Evolutionary conservation across 2,888 invertebrate species (phyloP), one percentile per base, ranked within the genome.

Genomic region (Apodemia duryi): DNA sequence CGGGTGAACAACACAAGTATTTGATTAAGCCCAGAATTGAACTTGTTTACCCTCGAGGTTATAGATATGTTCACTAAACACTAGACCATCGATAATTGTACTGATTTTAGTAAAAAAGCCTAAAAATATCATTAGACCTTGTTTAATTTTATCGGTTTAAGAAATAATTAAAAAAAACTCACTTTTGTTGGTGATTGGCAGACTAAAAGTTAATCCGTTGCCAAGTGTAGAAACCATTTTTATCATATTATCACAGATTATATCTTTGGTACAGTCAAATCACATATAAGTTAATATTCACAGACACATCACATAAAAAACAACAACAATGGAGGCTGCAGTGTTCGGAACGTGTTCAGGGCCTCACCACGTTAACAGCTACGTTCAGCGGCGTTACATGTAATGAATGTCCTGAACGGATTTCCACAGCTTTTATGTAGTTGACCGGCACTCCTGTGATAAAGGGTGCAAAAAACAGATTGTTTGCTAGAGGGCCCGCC

Each of bases 391-490:
- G 90, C 84, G 81, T 85, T 85, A 84, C 84, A 77, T 86, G 82
- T 85, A 88, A 84, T 90, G 88, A 85, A 84, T 85, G 85, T 87
- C 90, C 90, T 90, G 89, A 86, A 86, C 85, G 82, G 81, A 84
- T 89, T 90, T 86, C 85, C 83, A 84, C 82, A 77, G 85, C 87
- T 90, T 91, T 89, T 91, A 91, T 89, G 88, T 86, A 74, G 79
- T 75, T 79, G 82, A 82, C 78, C 78, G 85, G 83, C 85, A 84
- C 83, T 83, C 84, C 88, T 79, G 85, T 85, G 86, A 87, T 88
- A 88, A 84, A 87, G 90, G 88, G 90, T 89, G 88, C 84, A 89
- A 91, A 90, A 91, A 90, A 88, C 83, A 68, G 84, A 85, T 86
- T 90, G 89, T 90, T 91, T 88, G 84, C 82, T 79, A 75, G 84